Evolutionary conservation across 2,797 vertebrate genomes (phyloP).

Genomic region (Xyrichtys novacula): DNA sequence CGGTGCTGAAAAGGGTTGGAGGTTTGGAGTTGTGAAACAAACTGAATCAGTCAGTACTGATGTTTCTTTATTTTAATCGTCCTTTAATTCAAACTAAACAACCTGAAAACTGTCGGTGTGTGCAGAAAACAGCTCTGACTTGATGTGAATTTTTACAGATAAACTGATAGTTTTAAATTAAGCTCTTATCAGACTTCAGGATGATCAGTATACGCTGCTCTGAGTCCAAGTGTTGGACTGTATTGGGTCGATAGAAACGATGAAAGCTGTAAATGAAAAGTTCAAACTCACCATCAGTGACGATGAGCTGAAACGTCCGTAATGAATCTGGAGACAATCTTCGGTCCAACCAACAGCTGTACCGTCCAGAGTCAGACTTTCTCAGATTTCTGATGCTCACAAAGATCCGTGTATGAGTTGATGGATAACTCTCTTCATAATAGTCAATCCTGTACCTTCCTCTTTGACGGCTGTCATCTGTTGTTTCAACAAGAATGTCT

Average conservation of each 20-base stretch:
- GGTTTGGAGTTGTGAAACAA: not conserved
- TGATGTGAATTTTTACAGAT: no score
- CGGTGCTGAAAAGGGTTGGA: not conserved
- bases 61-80: no score
- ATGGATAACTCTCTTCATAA: not conserved
- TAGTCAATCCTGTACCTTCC: constrained; percentile 41
- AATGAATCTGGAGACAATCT: fast-evolving
- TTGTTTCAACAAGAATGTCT: constrained; percentile 11
- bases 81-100: no score
- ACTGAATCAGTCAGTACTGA: no score
- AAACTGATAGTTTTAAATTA: no score
- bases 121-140: no score
- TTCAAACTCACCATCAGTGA: constrained; percentile 45
- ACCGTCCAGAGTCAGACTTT: constrained; percentile 37
- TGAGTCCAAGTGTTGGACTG: no score
- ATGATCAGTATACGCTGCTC: no score
- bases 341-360: constrained; percentile 7
- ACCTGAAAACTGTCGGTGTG: no score
- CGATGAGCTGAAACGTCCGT: not conserved
- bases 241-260: not conserved
- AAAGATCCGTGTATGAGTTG: fast-evolving
- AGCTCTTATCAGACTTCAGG: no score
- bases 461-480: fast-evolving
- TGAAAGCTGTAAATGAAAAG: not conserved
- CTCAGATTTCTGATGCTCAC: constrained; percentile 52